phyloP scores from a whole-genome alignment of 2,113 vertebrate genomes.

The Anolis carolinensis region DNA sequence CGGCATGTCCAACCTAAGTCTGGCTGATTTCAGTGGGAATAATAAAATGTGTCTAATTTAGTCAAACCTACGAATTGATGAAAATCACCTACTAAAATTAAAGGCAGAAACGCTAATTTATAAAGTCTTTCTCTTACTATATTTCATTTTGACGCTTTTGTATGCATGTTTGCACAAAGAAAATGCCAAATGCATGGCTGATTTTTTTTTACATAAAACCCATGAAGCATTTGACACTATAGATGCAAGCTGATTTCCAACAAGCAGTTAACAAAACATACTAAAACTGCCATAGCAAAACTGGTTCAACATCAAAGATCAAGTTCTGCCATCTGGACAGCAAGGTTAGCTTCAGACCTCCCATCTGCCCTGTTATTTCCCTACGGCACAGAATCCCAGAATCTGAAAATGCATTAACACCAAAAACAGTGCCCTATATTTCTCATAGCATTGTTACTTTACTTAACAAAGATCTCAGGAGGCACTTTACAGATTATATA shows the following conservation, averaged over 20 bases:
- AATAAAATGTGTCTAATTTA: neutral
- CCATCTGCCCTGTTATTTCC: neutral
- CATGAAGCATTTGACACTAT: neutral
- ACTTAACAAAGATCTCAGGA: neutral
- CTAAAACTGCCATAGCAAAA: neutral
- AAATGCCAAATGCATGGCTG: neutral
- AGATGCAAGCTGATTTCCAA: neutral
- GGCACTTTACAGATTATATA: neutral
- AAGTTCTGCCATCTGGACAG: too few relatives aligned
- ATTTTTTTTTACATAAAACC: neutral
- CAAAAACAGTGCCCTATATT: neutral
- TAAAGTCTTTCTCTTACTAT: neutral
- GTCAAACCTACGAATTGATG: neutral
- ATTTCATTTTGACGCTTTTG: neutral
- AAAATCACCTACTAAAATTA: neutral
- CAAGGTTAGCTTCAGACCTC: neutral
- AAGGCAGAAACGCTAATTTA: neutral
- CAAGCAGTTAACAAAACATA: neutral
- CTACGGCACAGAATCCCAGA: neutral
- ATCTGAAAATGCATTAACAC: neutral
- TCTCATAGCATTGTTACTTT: neutral
- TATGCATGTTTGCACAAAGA: neutral
- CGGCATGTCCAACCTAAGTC: neutral
- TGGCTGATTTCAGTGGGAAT: neutral
- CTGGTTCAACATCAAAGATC: neutral